A percentile compares a stretch with the other conserved stretches of the same genome.
phyloP scores from a whole-genome alignment of 1,140 invertebrate genomes.

The Diachasmimorpha longicaudata region DNA sequence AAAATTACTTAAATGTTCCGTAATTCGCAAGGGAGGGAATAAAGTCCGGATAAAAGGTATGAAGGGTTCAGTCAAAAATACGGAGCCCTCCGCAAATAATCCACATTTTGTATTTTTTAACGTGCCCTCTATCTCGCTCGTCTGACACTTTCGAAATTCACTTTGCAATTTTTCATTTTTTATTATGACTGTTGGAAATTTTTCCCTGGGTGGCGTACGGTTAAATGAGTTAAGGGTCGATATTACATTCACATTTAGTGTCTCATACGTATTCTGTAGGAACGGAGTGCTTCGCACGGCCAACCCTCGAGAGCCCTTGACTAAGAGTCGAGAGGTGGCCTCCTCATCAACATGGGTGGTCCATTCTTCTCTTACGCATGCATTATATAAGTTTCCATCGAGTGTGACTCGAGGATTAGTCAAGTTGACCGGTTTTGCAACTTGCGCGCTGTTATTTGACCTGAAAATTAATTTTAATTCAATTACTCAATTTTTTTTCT shows the following conservation, averaged over 20 bases:
- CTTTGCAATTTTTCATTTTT: not conserved
- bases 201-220: not conserved
- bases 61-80: too few species aligned
- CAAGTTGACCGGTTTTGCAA: not conserved
- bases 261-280: not conserved
- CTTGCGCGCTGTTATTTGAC: not conserved
- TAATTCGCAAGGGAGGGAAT: too few species aligned
- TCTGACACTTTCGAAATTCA: not conserved
- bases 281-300: slow-evolving; percentile 53
- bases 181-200: not conserved
- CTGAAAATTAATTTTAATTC: too few species aligned
- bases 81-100: too few species aligned
- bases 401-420: slow-evolving; percentile 13
- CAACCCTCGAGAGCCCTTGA: slow-evolving; percentile 53
- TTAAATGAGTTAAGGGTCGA: not conserved
- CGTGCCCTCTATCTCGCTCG: not conserved
- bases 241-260: slow-evolving; percentile 1
- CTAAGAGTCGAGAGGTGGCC: slow-evolving; percentile 46
- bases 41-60: too few species aligned
- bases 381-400: slow-evolving; percentile 51
- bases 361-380: slow-evolving; percentile 55
- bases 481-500: too few species aligned
- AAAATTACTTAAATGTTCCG: too few species aligned
- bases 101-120: too few species aligned
- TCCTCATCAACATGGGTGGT: slow-evolving; percentile 58